Conservation (phyloP, 30 jellyfish, hydroid and myxozoan species). For the Aurelia aurita region DNA sequence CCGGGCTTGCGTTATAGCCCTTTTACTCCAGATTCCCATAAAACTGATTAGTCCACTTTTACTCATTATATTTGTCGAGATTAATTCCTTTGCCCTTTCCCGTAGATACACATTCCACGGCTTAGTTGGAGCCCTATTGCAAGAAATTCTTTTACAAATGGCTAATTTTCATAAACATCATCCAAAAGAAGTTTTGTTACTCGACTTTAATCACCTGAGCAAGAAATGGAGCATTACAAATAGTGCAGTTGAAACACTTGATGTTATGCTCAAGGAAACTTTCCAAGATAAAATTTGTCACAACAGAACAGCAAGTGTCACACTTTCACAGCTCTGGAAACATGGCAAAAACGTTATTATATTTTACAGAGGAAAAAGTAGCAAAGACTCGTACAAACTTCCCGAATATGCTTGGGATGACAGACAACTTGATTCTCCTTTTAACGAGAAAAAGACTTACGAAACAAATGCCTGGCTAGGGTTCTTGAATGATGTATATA, state of each 20-base stretch:
- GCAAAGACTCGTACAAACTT: background rate
- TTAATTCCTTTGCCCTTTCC: background rate
- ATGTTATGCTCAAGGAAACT: background rate
- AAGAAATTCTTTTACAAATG: slow-evolving; percentile 28
- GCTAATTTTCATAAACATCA: slow-evolving; percentile 24
- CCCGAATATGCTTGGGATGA: slow-evolving; percentile 3
- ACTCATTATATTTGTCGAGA: too few species aligned
- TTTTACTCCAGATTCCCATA: too few species aligned
- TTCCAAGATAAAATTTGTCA: slow-evolving; percentile 19
- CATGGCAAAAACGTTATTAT: slow-evolving; percentile 21
- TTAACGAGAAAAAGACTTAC: slow-evolving; percentile 26
- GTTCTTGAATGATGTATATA: slow-evolving; percentile 25
- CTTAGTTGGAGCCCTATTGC: slow-evolving; percentile 49
- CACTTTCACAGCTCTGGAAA: slow-evolving; percentile 31
- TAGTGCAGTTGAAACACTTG: background rate
- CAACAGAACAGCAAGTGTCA: background rate
- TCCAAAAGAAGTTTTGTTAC: slow-evolving; percentile 56
- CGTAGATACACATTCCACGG: slow-evolving; percentile 78
- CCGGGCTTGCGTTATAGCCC: too few species aligned
- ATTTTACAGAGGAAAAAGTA: slow-evolving; percentile 2
- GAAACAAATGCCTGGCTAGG: slow-evolving; percentile 46
- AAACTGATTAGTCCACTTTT: too few species aligned
- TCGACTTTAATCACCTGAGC: slow-evolving; percentile 72
- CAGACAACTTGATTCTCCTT: slow-evolving; percentile 52
- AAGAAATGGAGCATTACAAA: background rate